Evolutionary conservation across 1,140 invertebrate genomes (phyloP), one percentile per base, ranked within the genome.

Genomic region (Drosophila equinoxialis): DNA sequence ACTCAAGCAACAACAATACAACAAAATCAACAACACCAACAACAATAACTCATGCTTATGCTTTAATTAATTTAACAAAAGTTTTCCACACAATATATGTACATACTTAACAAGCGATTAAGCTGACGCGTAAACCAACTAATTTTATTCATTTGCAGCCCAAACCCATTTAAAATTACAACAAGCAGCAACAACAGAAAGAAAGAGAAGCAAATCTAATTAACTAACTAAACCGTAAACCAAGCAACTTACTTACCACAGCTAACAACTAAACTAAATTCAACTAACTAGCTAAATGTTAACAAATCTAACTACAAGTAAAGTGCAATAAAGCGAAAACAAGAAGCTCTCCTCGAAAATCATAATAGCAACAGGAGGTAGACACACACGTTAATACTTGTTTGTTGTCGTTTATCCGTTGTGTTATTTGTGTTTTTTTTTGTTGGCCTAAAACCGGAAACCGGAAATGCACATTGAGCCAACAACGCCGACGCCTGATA

Each of bases 401-500:
- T 6, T 30, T 30, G 6, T 30, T 30, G 30, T 30, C 6, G 6
- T 30, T 30, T 30, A 30, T 30, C 6, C 30, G 30, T 30, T 30
- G 30, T 30, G 30, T 51, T 51, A 10, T 51, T 51, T 8, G 20
- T 51, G 17, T 23, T 23, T 51, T 8, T 51, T 20, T 51, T 8
- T 51, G 45, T 59, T 59, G 37, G 55, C 58, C 39, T 41, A 17
- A 65, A 83, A 66, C 74, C 68, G 73, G 71, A 89, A 79, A 51
- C 17, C 80, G 84, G 84, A 89, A 84, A 87, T 87, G 84, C 80
- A 78, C 67, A 81, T 79, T 68, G 79, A 72, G 69, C 66, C 67
- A 63, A 68, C 55, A 65, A 58, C 70, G 72, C 45, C 71, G 59
- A 23, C 65, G 74, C 23, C 75, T 71, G 68, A 77, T 57, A 74